Evolutionary conservation across 2,113 vertebrate species (phyloP).

Genomic region (Hepsetus odoe): DNA sequence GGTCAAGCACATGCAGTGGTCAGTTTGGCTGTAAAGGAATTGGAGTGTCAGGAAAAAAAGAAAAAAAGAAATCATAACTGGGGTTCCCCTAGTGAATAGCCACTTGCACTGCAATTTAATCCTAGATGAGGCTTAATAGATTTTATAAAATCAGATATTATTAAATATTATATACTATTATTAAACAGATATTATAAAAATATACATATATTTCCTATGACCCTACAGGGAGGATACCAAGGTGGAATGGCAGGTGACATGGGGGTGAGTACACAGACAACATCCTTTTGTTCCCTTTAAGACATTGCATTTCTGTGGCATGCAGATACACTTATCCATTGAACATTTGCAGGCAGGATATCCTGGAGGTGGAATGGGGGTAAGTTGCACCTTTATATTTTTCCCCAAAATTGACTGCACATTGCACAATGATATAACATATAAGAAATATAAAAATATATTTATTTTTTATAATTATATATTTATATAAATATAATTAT

Average conservation of each 20-base stretch:
- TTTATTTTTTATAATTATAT: too few relatives aligned
- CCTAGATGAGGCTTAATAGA: not conserved
- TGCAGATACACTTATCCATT: not conserved
- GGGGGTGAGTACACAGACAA: constrained; percentile 37
- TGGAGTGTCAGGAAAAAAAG: too few relatives aligned
- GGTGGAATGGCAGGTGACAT: constrained; percentile 43
- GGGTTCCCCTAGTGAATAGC: too few relatives aligned
- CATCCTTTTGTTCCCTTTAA: constrained; percentile 29
- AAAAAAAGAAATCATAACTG: not conserved
- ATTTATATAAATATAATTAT: too few relatives aligned
- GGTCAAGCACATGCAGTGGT: too few relatives aligned
- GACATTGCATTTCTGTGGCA: not conserved
- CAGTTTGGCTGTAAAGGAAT: not conserved
- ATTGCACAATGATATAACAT: not conserved
- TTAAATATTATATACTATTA: too few relatives aligned
- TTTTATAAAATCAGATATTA: not conserved
- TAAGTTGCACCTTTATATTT: constrained; percentile 23
- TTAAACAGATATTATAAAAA: not conserved
- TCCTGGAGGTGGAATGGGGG: constrained; percentile 56
- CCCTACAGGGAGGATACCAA: constrained; percentile 15
- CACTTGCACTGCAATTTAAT: not conserved
- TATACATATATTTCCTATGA: not conserved
- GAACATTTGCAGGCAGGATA: constrained; percentile 58
- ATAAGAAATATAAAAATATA: too few relatives aligned
- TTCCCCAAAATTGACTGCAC: not conserved